Evolutionary conservation across 2,113 vertebrate genomes (phyloP).

Genomic region (Leptosomus discolor): DNA sequence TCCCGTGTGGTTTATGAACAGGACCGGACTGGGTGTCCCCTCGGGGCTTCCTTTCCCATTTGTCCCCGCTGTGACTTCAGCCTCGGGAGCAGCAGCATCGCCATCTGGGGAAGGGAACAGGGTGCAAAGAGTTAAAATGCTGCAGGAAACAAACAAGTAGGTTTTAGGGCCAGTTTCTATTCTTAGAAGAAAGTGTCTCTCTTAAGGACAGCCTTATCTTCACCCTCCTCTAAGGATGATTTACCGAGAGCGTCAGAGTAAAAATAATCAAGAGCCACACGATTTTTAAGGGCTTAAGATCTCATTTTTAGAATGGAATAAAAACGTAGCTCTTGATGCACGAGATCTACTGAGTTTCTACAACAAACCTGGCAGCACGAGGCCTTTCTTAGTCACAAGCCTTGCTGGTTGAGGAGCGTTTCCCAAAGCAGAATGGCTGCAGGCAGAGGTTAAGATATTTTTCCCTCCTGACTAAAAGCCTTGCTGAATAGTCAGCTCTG

Average conservation of each 20-base stretch:
- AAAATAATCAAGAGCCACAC: not conserved
- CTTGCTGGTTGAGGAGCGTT: not conserved
- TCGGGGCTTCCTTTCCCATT: conserved; percentile 66
- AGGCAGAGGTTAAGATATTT: not conserved
- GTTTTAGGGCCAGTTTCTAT: not conserved
- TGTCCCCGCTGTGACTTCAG: conserved; percentile 55
- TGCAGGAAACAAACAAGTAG: not conserved
- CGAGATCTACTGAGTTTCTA: fast-evolving
- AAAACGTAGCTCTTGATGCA: not conserved
- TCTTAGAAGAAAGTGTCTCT: not conserved
- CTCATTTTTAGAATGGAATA: not conserved
- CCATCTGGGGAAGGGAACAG: conserved; percentile 62
- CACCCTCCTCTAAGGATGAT: not conserved
- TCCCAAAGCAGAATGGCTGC: not conserved
- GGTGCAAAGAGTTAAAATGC: not conserved
- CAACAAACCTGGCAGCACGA: fast-evolving
- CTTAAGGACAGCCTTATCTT: not conserved
- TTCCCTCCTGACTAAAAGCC: not conserved
- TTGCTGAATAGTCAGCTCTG: not conserved
- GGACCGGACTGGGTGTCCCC: conserved; percentile 48
- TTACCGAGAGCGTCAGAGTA: not conserved
- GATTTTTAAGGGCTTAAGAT: not conserved
- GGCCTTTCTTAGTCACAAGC: not conserved
- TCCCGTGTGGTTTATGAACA: conserved; percentile 53
- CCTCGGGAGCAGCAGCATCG: conserved; percentile 63